Conservation (phyloP, 2,888 invertebrate species). For the Acrobasis suavella region DNA sequence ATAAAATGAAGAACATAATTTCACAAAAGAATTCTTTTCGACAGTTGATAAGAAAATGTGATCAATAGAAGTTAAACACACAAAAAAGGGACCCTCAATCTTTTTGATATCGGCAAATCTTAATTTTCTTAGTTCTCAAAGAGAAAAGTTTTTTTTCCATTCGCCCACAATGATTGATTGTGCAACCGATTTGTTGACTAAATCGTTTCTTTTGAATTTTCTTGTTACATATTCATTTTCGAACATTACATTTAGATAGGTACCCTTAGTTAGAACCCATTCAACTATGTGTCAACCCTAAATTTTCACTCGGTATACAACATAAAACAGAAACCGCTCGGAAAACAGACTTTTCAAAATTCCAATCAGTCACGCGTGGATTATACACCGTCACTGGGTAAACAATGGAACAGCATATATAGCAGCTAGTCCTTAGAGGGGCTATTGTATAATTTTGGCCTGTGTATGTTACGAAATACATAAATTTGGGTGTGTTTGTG, state of each 20-base stretch:
- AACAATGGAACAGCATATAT: conserved; percentile 1
- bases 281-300: no score
- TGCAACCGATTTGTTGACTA: not conserved
- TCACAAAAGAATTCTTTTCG: not conserved
- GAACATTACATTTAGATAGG: no score
- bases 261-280: no score
- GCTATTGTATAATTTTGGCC: conserved; percentile 32
- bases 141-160: not conserved
- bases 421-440: conserved; percentile 6
- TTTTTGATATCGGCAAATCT: conserved; percentile 7
- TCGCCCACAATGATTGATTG: conserved; percentile 9
- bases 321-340: not conserved
- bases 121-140: conserved; percentile 10
- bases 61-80: conserved; percentile 8
- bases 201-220: no score
- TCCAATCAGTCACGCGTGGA: conserved; percentile 1
- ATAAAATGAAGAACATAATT: not conserved
- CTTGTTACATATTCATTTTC: no score
- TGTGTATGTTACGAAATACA: conserved; percentile 29
- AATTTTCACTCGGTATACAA: no score
- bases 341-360: conserved; percentile 2
- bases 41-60: not conserved
- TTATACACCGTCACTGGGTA: not conserved
- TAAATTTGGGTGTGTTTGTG: conserved; percentile 25
- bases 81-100: conserved; percentile 9